Conservation (phyloP, 2,888 invertebrate genomes). For the Drosophila barbarae region DNA sequence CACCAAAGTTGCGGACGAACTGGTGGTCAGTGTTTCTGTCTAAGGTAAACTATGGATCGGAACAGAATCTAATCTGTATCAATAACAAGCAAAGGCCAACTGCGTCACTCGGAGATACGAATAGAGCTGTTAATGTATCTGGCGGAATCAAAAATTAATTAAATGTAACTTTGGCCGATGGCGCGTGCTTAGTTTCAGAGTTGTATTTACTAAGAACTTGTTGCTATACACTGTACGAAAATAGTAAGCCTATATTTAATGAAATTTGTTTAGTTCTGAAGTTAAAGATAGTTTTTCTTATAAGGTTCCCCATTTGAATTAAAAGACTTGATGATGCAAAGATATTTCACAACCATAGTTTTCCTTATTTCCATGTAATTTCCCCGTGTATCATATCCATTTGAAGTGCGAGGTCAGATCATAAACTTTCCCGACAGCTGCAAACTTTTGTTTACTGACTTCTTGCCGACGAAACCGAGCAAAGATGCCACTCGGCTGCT, state of each 20-base stretch:
- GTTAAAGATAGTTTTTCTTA: neutral
- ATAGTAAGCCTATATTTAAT: accelerated
- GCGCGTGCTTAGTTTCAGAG: conserved; percentile 42
- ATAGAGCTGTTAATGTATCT: conserved; percentile 9
- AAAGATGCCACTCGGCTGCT: conserved; percentile 42
- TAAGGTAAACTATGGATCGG: conserved; percentile 13
- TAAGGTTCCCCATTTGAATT: neutral
- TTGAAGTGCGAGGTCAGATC: conserved; percentile 25
- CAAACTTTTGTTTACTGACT: conserved; percentile 49
- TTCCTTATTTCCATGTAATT: neutral
- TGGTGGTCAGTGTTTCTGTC: conserved; percentile 13
- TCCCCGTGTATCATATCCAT: neutral
- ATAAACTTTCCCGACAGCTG: conserved; percentile 30
- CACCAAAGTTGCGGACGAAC: conserved; percentile 20
- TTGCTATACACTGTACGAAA: conserved; percentile 13
- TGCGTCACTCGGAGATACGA: conserved; percentile 29
- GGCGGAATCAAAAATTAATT: conserved; percentile 48
- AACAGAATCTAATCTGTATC: conserved; percentile 43
- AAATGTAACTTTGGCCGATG: conserved; percentile 30
- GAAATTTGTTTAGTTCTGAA: neutral
- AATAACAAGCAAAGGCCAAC: conserved; percentile 25
- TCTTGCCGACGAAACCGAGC: conserved; percentile 21
- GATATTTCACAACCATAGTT: neutral
- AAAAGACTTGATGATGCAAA: no score
- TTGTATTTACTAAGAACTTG: conserved; percentile 13